Base-by-base conservation (phyloP, 2,888 invertebrate species). In the Proisotoma minuta region DNA sequence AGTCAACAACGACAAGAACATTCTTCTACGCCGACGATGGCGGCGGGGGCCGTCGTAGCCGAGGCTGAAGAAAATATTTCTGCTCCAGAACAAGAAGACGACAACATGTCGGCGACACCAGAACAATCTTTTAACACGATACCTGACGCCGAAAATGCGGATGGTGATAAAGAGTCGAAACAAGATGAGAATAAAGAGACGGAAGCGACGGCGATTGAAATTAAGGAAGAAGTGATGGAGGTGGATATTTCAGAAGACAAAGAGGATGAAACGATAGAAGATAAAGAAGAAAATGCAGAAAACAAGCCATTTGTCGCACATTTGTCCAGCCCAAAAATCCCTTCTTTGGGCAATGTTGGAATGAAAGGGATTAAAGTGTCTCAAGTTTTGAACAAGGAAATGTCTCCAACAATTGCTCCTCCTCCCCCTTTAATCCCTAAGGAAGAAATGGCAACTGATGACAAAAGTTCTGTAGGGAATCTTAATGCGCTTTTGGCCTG, bases 311-410 rank as follows among this genome's bases (percentile, higher is more conserved):
- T 49, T 23, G 53, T 54, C 10, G 39, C 39, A 5, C 52, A 26
- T 3, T 18, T 52, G 3, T 26, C 8, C 5, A 52, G 52, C 18
- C 53, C 53, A 20, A 54, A 29, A 54, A 54, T 54, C 2, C 53
- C 53, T 18, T 29, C 53, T 3, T 39, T 54, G 22, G 53, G 49
- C 18, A 10, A 20, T 23, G 49, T 10, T 23, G 20, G 5, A 12
- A 24, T 5, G 3, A 10, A 5, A 8, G 5, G 43, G 43, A n/a
- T 5, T 12, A 43, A 43, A 20, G 43, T 43, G 15, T 43, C 49
- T 4, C 22, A 24, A 39, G 53, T 54, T 34, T 27, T 12, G 3
- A 29, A 54, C 39, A 54, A 54, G 23, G 53, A 54, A 22, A 39
- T 54, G 5, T 27, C 18, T 8, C 53, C 53, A 34, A 39, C 53